Base-by-base conservation (phyloP, 30 jellyfish, hydroid and myxozoan species). In the Chironex yamaguchii region DNA sequence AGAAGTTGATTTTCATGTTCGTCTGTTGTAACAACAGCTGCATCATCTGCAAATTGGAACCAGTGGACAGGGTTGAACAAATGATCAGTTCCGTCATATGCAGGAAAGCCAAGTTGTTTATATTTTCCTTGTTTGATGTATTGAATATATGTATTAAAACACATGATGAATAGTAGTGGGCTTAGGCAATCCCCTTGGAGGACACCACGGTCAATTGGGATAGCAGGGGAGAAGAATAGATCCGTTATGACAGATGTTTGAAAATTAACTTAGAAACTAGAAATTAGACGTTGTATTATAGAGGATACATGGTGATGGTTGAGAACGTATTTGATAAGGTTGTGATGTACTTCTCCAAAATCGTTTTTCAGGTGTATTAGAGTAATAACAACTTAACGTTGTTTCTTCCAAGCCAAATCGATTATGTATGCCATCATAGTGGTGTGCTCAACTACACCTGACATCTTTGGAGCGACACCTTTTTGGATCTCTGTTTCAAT, bases 11-110 rank as follows among this genome's bases (percentile, higher is more conserved):
- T 67, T 67, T 67, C 81, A 1, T 28, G 23, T 67, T 29, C 81
- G n/a, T 25, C 53, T 2, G 9, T 67, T 11, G 71, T 67, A 32
- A 67, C 81, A 11, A 67, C 70, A 6, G 81, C 81, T 1, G 81
- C 70, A 33, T 67, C 81, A 30, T 67, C 71, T 2, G 81, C 81
- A 67, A 67, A 67, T 30, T 67, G 81, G 70, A 67, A 0, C 81
- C 72, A 67, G 67, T 67, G 71, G 1, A 67, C 81, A 13, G n/a
- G 81, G 14, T 67, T 17, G 3, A 67, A 67, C 63, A 67, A n/a
- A 4, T 36, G 53, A 25, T 28, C 21, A 21, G 11, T 2, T 14
- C 2, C 23, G 53, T 67, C 68, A 30, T 67, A 28, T n/a, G 62
- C 2, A 67, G 71, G 35, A 28, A 67, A 67, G 68, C 81, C 81